phyloP scores from a whole-genome alignment of 2,888 invertebrate species.

The Nephrotoma appendiculata region DNA sequence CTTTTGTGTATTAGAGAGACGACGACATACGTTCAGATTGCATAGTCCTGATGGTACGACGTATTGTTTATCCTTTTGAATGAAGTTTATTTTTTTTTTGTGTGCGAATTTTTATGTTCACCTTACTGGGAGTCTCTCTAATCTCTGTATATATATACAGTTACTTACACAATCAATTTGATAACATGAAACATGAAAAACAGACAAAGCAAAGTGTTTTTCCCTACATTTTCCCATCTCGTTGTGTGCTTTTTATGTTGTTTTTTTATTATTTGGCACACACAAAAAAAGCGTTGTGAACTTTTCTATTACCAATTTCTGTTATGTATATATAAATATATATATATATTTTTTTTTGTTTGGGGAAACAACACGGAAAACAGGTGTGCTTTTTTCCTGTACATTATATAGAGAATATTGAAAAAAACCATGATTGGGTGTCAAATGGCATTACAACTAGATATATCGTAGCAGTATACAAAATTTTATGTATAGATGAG shows the following conservation, averaged over 20 bases:
- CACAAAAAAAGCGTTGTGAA: background rate
- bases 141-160: background rate
- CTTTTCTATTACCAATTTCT: background rate
- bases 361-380: background rate
- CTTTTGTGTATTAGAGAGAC: background rate
- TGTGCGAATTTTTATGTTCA: background rate
- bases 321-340: background rate
- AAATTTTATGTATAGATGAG: background rate
- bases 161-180: background rate
- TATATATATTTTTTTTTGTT: background rate
- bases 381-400: background rate
- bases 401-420: background rate
- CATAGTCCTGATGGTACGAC: background rate
- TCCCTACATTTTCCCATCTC: background rate
- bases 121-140: background rate
- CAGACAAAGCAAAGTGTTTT: background rate
- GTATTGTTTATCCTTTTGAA: background rate
- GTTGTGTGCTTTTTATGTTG: background rate
- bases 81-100: background rate
- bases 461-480: background rate
- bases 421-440: background rate
- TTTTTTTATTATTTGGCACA: background rate
- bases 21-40: background rate
- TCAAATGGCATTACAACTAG: background rate
- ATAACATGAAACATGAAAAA: background rate